Conservation (phyloP, 2,888 invertebrate genomes). For the Branchinecta sandiegonensis region DNA sequence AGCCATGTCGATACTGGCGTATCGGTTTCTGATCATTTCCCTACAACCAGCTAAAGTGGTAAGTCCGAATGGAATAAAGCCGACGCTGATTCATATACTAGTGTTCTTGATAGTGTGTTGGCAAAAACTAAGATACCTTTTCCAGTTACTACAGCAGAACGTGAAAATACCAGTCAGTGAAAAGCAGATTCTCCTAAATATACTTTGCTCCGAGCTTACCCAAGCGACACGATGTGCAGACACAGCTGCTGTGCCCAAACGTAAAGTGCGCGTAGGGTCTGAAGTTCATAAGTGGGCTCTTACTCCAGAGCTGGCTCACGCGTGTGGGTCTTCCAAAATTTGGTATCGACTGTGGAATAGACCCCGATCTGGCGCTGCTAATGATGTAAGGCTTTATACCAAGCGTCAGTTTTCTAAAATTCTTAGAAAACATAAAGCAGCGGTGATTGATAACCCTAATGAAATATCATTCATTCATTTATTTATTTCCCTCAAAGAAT, state of each 20-base stretch:
- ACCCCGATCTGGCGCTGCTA: too few species aligned
- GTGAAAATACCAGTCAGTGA: background rate
- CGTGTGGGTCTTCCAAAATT: background rate
- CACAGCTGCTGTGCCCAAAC: too few species aligned
- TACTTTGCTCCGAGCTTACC: background rate
- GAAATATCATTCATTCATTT: too few species aligned
- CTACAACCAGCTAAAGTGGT: background rate
- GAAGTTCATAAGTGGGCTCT: too few species aligned
- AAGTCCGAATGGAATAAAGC: constrained; percentile 7
- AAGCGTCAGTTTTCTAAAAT: too few species aligned
- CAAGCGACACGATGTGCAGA: background rate
- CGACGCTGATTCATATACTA: background rate
- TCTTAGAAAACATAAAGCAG: too few species aligned
- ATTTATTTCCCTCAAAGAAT: too few species aligned
- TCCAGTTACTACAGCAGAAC: background rate
- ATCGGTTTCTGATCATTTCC: constrained; percentile 5
- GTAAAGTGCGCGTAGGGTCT: too few species aligned
- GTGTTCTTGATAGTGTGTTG: constrained; percentile 11
- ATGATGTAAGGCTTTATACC: too few species aligned
- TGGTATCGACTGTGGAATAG: too few species aligned
- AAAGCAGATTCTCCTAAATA: constrained; percentile 2
- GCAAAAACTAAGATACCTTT: background rate
- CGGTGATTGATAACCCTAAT: too few species aligned
- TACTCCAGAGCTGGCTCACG: background rate
- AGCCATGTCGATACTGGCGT: constrained; percentile 2